Evolutionary conservation across 53 echinoderm and acorn worm species (phyloP), one percentile per base, ranked within the genome.

Genomic region (Apostichopus leukothele): DNA sequence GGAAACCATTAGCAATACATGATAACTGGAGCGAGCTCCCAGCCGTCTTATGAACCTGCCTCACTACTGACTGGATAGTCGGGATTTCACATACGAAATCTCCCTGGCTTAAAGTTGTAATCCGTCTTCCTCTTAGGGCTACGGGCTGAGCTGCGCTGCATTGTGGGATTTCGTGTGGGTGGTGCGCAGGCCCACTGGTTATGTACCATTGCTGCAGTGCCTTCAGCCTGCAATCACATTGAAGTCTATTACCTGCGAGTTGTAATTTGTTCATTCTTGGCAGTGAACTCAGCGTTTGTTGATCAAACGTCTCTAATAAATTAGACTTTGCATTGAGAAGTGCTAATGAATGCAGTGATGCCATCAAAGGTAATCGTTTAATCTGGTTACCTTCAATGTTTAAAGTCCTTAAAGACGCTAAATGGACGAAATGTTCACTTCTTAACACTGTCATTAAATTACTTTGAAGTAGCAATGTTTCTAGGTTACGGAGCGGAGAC

Each of bases 211-310:
- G 90, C 16, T 90, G 88, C 7, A 95, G 83, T 25, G 76, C 52
- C 16, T 27, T 5, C 63, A 93, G 66, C 5, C 96, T 93, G 55
- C 96, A 96, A 53, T 96, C 96, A 75, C 96, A 96, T 50, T 95
- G 93, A 1, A 96, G 76, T 18, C 91, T 93, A 63, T 96, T 96
- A 16, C 91, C 90, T 4, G 88, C 77, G 4, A 96, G 90, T 11
- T 88, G 81, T 5, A 96, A 76, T 60, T 92, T 92, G 39, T 84
- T 92, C 74, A 96, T 67, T 14, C 55, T 18, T 0, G 93, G 95
- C 86, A 95, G 76, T 50, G 93, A 83, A 12, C 76, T 76, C 83
- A 95, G 50, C 50, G 89, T 90, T 25, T 88, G 89, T 22, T 91
- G 81, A 10, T 91, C 86, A 52, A 96, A 92, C 26, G 96, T 93